Conservation (phyloP, 2,113 vertebrate species). For the pig (Sus scrofa) region T2T-Sscrofa CM000817.6:23990501-23991000, state of each 20-base stretch:
- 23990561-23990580: not conserved
- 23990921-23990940: not conserved
- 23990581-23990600: too few relatives aligned
- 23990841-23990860: slow-evolving; percentile 15
- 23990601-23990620: not conserved
- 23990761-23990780: not conserved
- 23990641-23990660: not conserved
- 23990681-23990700: not conserved
- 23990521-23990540: not conserved
- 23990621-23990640: not conserved
- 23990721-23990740: not conserved
- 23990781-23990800: not conserved
- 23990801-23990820: not conserved
- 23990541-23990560: not conserved
- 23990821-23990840: not conserved
- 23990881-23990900: not conserved
- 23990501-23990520: not conserved
- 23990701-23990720: not conserved
- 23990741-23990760: not conserved
- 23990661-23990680: not conserved
- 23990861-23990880: not conserved
- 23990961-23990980: not conserved
- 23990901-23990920: not conserved
- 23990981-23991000: not conserved
- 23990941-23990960: not conserved